Percentiles rank a stretch among this genome's conserved stretches.
phyloP scores from a whole-genome alignment of 1,140 invertebrate genomes.

The Leptestheria dahalacensis region DNA sequence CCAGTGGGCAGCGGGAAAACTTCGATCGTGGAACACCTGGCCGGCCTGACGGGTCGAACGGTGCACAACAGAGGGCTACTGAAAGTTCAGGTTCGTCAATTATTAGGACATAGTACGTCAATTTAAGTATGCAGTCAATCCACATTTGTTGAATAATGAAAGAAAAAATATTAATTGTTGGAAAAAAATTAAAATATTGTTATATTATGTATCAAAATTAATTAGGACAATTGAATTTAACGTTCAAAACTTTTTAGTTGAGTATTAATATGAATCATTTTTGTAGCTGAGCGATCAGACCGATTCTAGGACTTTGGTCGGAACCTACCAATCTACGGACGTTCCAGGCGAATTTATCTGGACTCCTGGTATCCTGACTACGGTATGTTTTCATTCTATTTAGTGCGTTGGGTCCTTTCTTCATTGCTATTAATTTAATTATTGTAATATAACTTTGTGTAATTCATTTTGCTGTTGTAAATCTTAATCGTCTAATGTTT shows the following conservation, averaged over 20 bases:
- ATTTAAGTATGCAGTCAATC: too few species aligned
- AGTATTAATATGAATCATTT: too few species aligned
- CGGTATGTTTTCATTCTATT: conserved; percentile 32
- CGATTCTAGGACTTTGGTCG: conserved; percentile 88
- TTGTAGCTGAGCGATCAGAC: conserved; percentile 78
- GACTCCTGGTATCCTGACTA: conserved; percentile 78
- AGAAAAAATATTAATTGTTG: too few species aligned
- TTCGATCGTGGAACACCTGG: conserved; percentile 71
- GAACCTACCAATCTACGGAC: conserved; percentile 89
- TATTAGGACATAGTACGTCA: too few species aligned
- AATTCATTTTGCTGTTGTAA: conserved; percentile 14
- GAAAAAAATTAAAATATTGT: too few species aligned
- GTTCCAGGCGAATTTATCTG: conserved; percentile 94
- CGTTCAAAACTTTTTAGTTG: too few species aligned
- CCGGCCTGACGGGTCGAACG: conserved; percentile 52
- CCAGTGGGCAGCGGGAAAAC: conserved; percentile 87
- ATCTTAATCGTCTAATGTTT: background rate
- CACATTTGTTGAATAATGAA: too few species aligned
- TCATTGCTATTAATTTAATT: conserved; percentile 15
- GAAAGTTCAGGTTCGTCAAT: conserved; percentile 50
- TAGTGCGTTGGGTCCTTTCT: background rate
- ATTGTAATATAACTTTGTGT: too few species aligned
- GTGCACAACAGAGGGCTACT: conserved; percentile 32
- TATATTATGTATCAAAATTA: too few species aligned
- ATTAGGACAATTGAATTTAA: too few species aligned